Evolutionary conservation across 2,113 vertebrate species (phyloP).

Genomic region (Rhinogobius similis): DNA sequence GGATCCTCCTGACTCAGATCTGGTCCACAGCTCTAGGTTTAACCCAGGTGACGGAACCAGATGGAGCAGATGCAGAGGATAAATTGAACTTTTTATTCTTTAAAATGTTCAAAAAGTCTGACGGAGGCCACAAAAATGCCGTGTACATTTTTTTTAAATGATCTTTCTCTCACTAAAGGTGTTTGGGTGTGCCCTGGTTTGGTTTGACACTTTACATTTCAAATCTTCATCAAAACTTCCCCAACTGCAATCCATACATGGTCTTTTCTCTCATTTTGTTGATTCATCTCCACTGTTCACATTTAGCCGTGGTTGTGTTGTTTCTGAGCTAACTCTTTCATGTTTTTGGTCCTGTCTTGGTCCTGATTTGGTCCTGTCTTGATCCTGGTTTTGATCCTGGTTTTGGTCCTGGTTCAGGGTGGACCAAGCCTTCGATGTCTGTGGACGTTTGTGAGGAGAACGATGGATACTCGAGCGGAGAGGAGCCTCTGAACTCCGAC

Average conservation of each 20-base stretch:
- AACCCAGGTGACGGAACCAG: no score
- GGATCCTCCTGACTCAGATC: no score
- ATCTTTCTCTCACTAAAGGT: not conserved
- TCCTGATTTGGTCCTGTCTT: not conserved
- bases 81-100: no score
- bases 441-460: constrained; percentile 88
- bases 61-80: no score
- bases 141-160: not conserved
- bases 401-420: constrained; percentile 75
- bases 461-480: constrained; percentile 90
- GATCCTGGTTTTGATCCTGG: not conserved
- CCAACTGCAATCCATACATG: not conserved
- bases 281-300: not conserved
- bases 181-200: not conserved
- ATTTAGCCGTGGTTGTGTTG: not conserved
- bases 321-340: not conserved
- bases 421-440: constrained; percentile 85
- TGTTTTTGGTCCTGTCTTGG: not conserved
- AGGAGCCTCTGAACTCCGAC: constrained; percentile 92
- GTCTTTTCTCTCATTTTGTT: not conserved
- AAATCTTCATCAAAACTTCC: not conserved
- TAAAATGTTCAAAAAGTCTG: not conserved
- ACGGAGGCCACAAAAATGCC: not conserved
- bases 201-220: not conserved
- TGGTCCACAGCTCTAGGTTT: no score